Evolutionary conservation across 2,797 vertebrate genomes (phyloP), one percentile per base, ranked within the genome.

Genomic region (Syngnathus rostellatus): DNA sequence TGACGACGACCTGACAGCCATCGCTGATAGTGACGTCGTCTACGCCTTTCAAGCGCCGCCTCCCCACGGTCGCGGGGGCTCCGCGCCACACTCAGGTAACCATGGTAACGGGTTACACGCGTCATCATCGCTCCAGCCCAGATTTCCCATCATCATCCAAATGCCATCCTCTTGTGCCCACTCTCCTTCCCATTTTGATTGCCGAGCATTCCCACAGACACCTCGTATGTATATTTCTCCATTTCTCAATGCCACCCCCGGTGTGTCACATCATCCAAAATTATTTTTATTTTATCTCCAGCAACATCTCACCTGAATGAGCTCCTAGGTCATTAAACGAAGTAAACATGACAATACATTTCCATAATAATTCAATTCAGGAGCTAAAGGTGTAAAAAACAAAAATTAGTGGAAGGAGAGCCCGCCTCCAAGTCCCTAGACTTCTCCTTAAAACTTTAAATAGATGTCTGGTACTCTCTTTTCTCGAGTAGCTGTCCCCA

Each of bases 31-130:
- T 5, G 94, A 92, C 5, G 90, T 91, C 0, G 80, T 97, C 68
- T 97, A 95, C 1, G 95, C 95, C 77, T 96, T 98, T 76, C 92
- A 96, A 71, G 90, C 87, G 1, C 92, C 93, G 1, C 87, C 84
- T 7, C 69, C 84, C 38, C 69, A 81, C 2, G 73, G 80, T 65
- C 84, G 76, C 23, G 78, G 85, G 67, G 85, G 83, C 71, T 87
- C 90, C 0, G 46, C 79, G 31, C 69, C 68, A 6, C 77, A 77
- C 68, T 79, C 93, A 93, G 95, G 95, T 96, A 91, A 4, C 19
- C 69, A 68, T 59, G 17, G 51, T 63, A 68, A 77, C 72, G 59
- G 61, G 39, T 25, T 25, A 45, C 25, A 40, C 40, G 8, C 8
- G 19, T 54, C 14, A 7, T 67, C 51, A 43, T 25, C 51, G 2